Evolutionary conservation across 37 sponge, comb jelly and placozoan species (phyloP).

Genomic region (Chondrilla cf. caribensis): DNA sequence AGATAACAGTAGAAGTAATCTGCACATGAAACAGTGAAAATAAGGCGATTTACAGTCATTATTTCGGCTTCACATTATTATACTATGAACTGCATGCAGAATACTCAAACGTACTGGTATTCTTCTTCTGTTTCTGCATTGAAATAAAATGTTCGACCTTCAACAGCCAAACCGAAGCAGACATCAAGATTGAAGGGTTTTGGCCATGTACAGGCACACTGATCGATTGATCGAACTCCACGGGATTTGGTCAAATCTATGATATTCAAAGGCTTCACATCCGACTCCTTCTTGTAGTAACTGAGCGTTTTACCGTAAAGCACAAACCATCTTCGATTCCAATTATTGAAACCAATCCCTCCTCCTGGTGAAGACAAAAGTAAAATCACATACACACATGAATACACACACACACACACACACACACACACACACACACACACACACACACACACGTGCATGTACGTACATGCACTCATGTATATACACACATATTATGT

Average conservation of each 20-base stretch:
- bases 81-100: neutral
- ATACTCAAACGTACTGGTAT: neutral
- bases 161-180: conserved; percentile 26
- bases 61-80: too few species aligned
- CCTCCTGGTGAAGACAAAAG: neutral
- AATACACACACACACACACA: neutral
- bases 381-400: too few species aligned
- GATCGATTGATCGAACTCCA: neutral
- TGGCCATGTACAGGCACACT: conserved; percentile 22
- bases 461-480: too few species aligned
- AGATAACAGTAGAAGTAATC: too few species aligned
- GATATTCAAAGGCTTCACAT: neutral
- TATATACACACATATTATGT: too few species aligned
- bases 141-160: conserved; percentile 23
- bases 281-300: conserved; percentile 9
- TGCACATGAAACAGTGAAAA: too few species aligned
- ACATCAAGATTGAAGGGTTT: neutral
- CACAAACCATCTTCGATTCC: conserved; percentile 32
- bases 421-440: too few species aligned
- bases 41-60: too few species aligned
- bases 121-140: conserved; percentile 17
- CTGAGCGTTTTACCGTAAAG: conserved; percentile 8
- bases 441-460: too few species aligned
- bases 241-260: conserved; percentile 19
- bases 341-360: conserved; percentile 25